Evolutionary conservation across 2,113 vertebrate genomes (phyloP), one percentile per base, ranked within the genome.

Genomic region (Alexandromys fortis): DNA sequence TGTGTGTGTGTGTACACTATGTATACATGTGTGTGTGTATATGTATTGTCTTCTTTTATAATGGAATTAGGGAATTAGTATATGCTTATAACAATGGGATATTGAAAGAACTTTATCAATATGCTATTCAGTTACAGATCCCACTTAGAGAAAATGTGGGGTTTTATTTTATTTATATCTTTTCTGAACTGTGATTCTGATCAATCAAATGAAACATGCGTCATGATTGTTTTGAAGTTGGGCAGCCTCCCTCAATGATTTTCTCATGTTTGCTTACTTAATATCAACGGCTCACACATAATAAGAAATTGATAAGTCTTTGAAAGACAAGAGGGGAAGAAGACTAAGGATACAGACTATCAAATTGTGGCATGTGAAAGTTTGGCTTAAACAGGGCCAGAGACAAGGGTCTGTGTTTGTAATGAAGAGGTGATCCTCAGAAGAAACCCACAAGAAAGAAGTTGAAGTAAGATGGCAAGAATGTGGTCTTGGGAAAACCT

Each of bases 311-410:
- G 30, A 72, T 30, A 83, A 65, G 28, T 82, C 70, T 87, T 94
- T 94, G 77, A 81, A 95, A 96, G 79, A 24, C 19, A 85, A 52
- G 12, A 91, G 88, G 7, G 28, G 30, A 73, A 81, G 65, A 97
- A 67, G 14, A 49, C 47, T 88, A 33, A 72, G 4, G 55, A 79
- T 3, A 85, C 22, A 2, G 26, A n/a, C 26, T n/a, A 55, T 49
- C 10, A 73, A 47, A 79, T 8, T n/a, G 38, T 24, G 78, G 7
- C 45, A 12, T 21, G 6, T 76, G 10, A 47, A 81, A 28, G 12
- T 87, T 49, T 82, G 47, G 33, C 30, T 94, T 35, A 87, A 52
- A 52, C 26, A 76, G 58, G 82, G 19, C 3, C 38, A 33, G 47
- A 30, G 75, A n/a, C 67, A 24, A 26, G 55, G 33, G 55, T 12